Percentiles rank a stretch among this genome's conserved stretches.
Conservation (phyloP, 2,888 invertebrate genomes). For the Apamea crenata region DNA sequence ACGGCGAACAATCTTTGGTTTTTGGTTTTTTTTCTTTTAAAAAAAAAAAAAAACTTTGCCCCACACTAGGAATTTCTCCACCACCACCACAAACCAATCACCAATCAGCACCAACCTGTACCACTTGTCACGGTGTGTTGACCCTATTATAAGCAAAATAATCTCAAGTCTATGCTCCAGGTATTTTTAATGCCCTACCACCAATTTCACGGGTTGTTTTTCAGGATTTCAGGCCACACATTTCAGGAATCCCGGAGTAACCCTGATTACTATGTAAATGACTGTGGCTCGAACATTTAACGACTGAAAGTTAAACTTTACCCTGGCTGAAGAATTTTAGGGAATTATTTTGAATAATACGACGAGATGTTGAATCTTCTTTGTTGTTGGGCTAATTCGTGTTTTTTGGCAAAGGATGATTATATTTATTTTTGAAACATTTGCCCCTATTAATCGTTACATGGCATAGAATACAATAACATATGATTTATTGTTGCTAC, state of each 20-base stretch:
- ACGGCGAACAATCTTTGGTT: no score
- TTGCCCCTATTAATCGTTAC: no score
- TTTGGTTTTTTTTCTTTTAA: no score
- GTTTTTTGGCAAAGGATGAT: not conserved
- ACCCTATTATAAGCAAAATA: not conserved
- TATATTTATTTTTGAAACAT: no score
- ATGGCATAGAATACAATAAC: no score
- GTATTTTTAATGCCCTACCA: slow-evolving; percentile 48
- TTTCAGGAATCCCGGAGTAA: slow-evolving; percentile 50
- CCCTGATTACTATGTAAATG: slow-evolving; percentile 62
- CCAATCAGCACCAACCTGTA: no score
- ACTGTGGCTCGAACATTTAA: slow-evolving; percentile 48
- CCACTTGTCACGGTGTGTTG: no score
- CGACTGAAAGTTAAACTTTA: slow-evolving; percentile 48
- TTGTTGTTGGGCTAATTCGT: not conserved
- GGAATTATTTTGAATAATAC: slow-evolving; percentile 53
- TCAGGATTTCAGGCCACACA: slow-evolving; percentile 34
- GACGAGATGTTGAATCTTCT: slow-evolving; percentile 23
- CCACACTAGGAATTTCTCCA: no score
- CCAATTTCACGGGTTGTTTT: slow-evolving; percentile 47
- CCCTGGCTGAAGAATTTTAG: slow-evolving; percentile 46
- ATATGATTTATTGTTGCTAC: no score
- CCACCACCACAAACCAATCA: no score
- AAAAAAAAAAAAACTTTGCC: no score
- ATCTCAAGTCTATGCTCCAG: not conserved